These are phyloP conservation scores for Stenotaenia linearis DNA, from an alignment of 2,888 invertebrate species.

Conservation along the genomic window DNA sequence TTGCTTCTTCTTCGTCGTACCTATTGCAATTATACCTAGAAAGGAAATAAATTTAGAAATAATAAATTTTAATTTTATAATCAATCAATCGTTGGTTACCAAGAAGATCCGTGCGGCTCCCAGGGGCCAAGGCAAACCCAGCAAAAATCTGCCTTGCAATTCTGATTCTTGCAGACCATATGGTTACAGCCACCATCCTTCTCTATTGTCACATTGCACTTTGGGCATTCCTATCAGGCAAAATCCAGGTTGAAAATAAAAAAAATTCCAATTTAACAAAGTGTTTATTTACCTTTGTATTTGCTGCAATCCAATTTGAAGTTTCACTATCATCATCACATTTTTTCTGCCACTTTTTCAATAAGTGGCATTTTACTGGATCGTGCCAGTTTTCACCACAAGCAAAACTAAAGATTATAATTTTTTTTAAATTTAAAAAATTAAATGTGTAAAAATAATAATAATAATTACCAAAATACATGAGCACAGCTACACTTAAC, in stretches of 20 bases:
- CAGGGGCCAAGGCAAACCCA: conserved; percentile 99
- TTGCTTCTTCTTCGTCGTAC: conserved; percentile 94
- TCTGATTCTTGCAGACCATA: conserved; percentile 98
- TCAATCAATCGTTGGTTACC: too few relatives aligned
- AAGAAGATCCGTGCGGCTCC: conserved; percentile 97
- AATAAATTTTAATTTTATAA: too few relatives aligned
- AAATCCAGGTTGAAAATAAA: too few relatives aligned
- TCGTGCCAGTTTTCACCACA: conserved; percentile 99
- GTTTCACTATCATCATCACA: conserved; percentile 99
- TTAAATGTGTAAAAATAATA: too few relatives aligned
- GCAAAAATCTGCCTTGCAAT: conserved; percentile 96
- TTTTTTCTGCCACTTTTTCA: conserved; percentile 96
- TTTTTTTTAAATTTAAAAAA: too few relatives aligned
- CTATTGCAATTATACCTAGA: conserved; percentile 87
- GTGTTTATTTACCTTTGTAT: too few relatives aligned
- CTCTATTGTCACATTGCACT: conserved; percentile 94
- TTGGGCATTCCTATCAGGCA: conserved; percentile 98
- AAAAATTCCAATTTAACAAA: too few relatives aligned
- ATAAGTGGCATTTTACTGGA: conserved; percentile 87
- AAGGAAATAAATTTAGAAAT: not conserved
- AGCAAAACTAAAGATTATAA: conserved; percentile 58
- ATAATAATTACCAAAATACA: conserved; percentile 71
- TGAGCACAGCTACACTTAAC: conserved; percentile 90
- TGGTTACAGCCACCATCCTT: conserved; percentile 99
- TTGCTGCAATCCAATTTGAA: conserved; percentile 98